A percentile compares a stretch with the other conserved stretches of the same genome.
Conservation (phyloP, 2,113 vertebrate species). For the Casuarius casuarius region DNA sequence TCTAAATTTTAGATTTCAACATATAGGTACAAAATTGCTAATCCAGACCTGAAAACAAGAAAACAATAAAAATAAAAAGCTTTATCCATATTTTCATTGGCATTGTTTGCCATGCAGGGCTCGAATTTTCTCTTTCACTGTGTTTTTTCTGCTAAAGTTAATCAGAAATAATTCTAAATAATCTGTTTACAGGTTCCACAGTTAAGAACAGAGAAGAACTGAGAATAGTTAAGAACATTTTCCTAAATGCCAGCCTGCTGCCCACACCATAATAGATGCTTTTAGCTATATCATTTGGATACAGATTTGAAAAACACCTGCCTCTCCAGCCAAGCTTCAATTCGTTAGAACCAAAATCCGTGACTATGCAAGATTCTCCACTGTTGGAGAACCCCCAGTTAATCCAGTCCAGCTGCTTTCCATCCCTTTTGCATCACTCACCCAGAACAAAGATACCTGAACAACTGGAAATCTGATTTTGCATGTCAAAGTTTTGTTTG, state of each 20-base stretch:
- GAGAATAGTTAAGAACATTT: background rate
- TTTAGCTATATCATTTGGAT: background rate
- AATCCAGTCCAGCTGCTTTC: background rate
- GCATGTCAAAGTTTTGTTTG: background rate
- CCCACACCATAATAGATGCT: background rate
- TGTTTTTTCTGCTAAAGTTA: background rate
- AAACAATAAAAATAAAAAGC: background rate
- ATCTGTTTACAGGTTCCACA: background rate
- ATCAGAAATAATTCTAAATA: background rate
- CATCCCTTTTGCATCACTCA: background rate
- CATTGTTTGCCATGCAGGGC: background rate
- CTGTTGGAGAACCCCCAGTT: background rate
- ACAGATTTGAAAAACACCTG: background rate
- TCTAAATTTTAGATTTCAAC: background rate
- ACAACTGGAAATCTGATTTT: background rate
- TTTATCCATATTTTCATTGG: background rate
- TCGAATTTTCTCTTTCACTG: background rate
- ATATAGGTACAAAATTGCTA: background rate
- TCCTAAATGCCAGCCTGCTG: background rate
- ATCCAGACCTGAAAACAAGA: background rate
- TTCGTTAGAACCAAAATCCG: background rate
- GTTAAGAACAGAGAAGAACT: background rate
- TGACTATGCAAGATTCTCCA: background rate
- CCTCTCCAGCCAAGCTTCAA: background rate
- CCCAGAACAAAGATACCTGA: background rate